These are phyloP conservation scores for Dryas iulia DNA, from an alignment of 1,140 invertebrate genomes.

Conservation along the genomic window DNA sequence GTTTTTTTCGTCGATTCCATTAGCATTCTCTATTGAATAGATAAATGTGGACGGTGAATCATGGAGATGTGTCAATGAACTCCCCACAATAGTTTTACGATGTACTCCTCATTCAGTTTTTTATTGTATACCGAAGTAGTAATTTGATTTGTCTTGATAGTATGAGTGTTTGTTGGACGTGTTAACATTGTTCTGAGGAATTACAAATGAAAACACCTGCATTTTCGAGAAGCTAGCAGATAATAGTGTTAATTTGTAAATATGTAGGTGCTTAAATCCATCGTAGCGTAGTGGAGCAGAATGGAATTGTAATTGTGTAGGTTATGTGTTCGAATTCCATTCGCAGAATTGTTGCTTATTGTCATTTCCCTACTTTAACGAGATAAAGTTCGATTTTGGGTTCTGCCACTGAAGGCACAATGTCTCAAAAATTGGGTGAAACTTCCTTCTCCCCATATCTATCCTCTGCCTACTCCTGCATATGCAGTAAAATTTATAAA, in stretches of 20 bases:
- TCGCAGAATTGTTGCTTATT: background rate
- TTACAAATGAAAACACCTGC: background rate
- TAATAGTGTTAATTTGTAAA: background rate
- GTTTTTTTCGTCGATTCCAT: constrained; percentile 37
- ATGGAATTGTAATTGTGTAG: too few relatives aligned
- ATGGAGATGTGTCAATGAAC: constrained; percentile 47
- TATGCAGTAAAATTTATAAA: too few relatives aligned
- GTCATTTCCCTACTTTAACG: too few relatives aligned
- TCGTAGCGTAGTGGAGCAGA: too few relatives aligned
- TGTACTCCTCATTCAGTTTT: constrained; percentile 42
- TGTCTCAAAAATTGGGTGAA: too few relatives aligned
- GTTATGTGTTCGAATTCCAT: too few relatives aligned
- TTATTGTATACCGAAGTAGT: constrained; percentile 23
- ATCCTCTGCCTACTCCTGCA: too few relatives aligned
- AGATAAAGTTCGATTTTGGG: too few relatives aligned
- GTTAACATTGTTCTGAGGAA: constrained; percentile 1
- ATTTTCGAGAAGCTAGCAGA: background rate
- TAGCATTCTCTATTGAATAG: constrained; percentile 39
- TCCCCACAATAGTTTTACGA: constrained; percentile 49
- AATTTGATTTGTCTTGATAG: constrained; percentile 24
- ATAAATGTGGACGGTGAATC: constrained; percentile 54
- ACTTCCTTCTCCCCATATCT: too few relatives aligned
- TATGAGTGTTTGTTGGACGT: constrained; percentile 7
- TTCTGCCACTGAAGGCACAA: too few relatives aligned
- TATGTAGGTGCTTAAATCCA: too few relatives aligned